A percentile compares a stretch with the other conserved stretches of the same genome.
Evolutionary conservation across 2,113 vertebrate genomes (phyloP).

Genomic region (Petromus typicus): DNA sequence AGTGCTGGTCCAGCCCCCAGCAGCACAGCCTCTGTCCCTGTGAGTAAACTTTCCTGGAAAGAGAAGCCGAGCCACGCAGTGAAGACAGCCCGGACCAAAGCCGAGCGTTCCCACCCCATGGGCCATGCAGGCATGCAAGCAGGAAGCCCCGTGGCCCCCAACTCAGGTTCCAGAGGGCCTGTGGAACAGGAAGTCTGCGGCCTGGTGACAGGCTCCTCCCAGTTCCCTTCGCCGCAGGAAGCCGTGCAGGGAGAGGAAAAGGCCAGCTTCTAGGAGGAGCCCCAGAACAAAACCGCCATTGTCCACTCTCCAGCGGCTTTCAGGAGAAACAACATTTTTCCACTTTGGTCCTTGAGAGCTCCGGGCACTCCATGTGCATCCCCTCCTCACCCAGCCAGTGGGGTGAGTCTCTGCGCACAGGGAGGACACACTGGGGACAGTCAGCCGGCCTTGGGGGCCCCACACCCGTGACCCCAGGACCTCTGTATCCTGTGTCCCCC

Average conservation of each 20-base stretch:
- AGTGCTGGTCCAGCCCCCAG: too few relatives aligned
- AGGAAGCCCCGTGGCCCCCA: too few relatives aligned
- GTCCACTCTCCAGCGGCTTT: not conserved
- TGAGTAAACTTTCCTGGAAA: not conserved
- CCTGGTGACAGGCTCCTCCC: not conserved
- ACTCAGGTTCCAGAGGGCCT: not conserved
- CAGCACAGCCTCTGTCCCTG: not conserved
- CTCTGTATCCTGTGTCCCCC: not conserved
- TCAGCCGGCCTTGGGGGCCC: not conserved
- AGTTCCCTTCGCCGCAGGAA: not conserved
- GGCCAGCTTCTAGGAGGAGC: not conserved
- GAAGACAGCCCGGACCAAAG: not conserved
- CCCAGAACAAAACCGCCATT: slow-evolving; percentile 52
- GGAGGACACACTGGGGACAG: not conserved
- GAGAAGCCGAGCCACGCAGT: not conserved
- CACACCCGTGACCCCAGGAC: not conserved
- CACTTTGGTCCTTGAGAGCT: not conserved
- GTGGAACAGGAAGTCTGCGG: not conserved
- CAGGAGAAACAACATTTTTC: slow-evolving; percentile 69
- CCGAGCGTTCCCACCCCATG: not conserved
- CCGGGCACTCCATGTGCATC: not conserved
- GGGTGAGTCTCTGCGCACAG: not conserved
- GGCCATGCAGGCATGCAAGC: not conserved
- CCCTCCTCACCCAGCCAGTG: not conserved
- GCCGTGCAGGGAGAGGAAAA: not conserved